Evolutionary conservation across 2,797 vertebrate species (phyloP), one percentile per base, ranked within the genome.

Genomic region (Aplochiton taeniatus): DNA sequence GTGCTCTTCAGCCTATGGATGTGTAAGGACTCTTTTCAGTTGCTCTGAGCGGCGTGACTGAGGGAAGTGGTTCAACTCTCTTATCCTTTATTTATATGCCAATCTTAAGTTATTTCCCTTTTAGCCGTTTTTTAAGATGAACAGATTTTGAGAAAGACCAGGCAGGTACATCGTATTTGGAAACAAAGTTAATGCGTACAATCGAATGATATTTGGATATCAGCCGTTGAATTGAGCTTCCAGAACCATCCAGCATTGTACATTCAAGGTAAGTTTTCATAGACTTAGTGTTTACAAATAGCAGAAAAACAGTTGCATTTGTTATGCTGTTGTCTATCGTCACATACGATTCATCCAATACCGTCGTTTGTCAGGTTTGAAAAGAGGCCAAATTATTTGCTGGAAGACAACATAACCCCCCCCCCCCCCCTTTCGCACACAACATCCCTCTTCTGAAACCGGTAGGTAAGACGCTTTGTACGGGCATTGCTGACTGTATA

Each of bases 1-100:
- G 83, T 71, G 79, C 87, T 83, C 80, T 86, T 85, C 88, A 87
- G 84, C 84, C 83, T 77, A 86, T 90, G 86, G 88, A 88, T 78
- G 85, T 74, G 76, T 76, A 70, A 83, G 84, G 79, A 63, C 70
- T n/a, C 57, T 85, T 63, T 78, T 85, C 88, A 89, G 76, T 90
- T 69, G 76, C 49, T 79, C 66, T 69, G 70, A 80, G 84, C 75
- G 72, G 67, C 66, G 78, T 69, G 76, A 69, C 77, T 70, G 82
- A 70, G 65, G 64, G 83, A 81, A 66, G 66, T 17, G 75, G 58
- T 72, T 65, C 68, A 60, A 48, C 9, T 48, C 47, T 48, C 47
- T 48, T 12, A 12, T 48, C 4, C 47, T 9, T 14, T 48, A 11
- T 10, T 65, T 20, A 4, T 43, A 53, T 55, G 45, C 47, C 64